Evolutionary conservation across 2,113 vertebrate genomes (phyloP), one percentile per base, ranked within the genome.

Genomic region (Onychostruthus taczanowskii): DNA sequence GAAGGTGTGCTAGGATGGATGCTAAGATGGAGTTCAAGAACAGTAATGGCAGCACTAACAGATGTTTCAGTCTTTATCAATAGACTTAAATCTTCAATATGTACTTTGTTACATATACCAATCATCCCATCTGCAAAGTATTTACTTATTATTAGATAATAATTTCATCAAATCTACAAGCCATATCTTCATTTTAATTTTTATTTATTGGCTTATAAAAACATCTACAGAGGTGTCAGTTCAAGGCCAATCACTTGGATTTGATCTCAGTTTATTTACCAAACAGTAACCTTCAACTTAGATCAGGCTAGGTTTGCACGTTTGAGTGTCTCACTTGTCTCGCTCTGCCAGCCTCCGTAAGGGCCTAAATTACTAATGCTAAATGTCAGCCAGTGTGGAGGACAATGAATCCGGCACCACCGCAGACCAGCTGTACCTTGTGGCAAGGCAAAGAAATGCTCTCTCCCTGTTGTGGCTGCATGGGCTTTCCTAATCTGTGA

Each of bases 261-360:
- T 83, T 74, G 27, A 86, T 94, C 26, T 90, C 62, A 62, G 67
- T 80, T 90, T 80, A 84, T 67, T 76, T 83, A 35, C 50, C 64
- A 90, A 95, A 77, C 64, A 88, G 30, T 82, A 80, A 43, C 41
- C 64, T 93, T 94, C 87, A 84, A 75, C 50, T 90, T 73, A 43
- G 16, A 43, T 83, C 55, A 94, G 82, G 69, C 28, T 31, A 64
- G 31, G 50, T 21, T 69, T 74, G 46, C 46, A 30, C 10, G 4
- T 74, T 90, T 66, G 64, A 77, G 59, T 16, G 52, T 28, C 87
- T 83, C 68, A 52, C 44, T 67, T 44, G 49, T 62, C 69, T 92
- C 0, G 0, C 11, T 77, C 78, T 85, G 75, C 84, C 67, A 59
- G 50, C 35, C 37, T 67, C 58, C 1, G 0, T 46, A 37, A 62